Conservation (phyloP, 2,797 vertebrate species). For the Fratercula arctica region DNA sequence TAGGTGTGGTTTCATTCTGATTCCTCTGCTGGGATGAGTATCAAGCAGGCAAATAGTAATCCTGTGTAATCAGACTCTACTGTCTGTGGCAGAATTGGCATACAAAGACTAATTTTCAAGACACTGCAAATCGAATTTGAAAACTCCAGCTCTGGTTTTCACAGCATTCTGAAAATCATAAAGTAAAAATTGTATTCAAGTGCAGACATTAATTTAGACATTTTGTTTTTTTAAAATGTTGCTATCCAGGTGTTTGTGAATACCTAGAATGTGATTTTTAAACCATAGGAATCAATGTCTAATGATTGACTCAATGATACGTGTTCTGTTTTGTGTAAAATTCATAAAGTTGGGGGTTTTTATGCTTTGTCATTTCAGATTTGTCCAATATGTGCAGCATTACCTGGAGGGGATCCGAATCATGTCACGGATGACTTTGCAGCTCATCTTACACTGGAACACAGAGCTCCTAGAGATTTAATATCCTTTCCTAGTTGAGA, state of each 20-base stretch:
- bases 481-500: conserved; percentile 89
- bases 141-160: neutral
- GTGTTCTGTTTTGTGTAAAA: neutral
- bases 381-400: conserved; percentile 98
- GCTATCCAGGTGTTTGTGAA: neutral
- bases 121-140: neutral
- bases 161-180: neutral
- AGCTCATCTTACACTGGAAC: conserved; percentile 99
- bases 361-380: conserved; percentile 83
- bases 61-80: neutral
- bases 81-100: neutral
- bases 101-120: neutral
- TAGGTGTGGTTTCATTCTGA: neutral
- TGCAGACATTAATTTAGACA: neutral
- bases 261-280: neutral
- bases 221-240: neutral
- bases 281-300: neutral
- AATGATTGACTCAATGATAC: neutral
- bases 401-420: conserved; percentile 99
- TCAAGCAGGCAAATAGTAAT: neutral
- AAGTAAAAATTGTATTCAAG: neutral
- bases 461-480: conserved; percentile 99
- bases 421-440: conserved; percentile 99
- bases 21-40: neutral
- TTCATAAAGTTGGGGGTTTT: neutral